phyloP scores from a whole-genome alignment of 1,140 invertebrate genomes.

The Trachymyrmex cornetzi region DNA sequence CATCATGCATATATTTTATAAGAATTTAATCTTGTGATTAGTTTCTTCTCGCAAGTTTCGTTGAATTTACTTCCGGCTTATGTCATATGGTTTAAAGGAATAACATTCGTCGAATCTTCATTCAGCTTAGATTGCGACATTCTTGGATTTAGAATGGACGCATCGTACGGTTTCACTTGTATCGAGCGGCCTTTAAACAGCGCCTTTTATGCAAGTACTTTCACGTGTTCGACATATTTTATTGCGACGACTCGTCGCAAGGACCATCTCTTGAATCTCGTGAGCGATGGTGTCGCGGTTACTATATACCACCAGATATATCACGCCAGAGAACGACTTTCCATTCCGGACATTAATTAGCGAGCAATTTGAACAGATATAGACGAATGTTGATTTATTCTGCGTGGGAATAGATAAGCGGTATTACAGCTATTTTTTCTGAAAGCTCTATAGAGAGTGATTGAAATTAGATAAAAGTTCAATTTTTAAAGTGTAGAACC shows the following conservation, averaged over 20 bases:
- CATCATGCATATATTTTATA: background rate
- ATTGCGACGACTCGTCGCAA: slow-evolving; percentile 24
- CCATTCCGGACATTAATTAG: slow-evolving; percentile 71
- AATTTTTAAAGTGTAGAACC: background rate
- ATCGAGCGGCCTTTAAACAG: background rate
- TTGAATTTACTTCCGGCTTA: background rate
- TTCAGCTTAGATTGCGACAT: background rate
- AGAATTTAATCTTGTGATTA: background rate
- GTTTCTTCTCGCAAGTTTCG: background rate
- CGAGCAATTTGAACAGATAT: slow-evolving; percentile 14
- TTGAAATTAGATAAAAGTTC: slow-evolving; percentile 4
- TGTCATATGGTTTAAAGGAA: background rate
- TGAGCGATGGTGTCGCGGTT: background rate
- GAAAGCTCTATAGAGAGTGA: background rate
- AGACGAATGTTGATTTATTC: slow-evolving; percentile 36
- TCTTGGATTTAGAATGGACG: slow-evolving; percentile 26
- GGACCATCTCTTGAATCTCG: slow-evolving; percentile 49
- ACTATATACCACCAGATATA: slow-evolving; percentile 17
- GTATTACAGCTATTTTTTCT: background rate
- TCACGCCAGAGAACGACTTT: slow-evolving; percentile 71
- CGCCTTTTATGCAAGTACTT: slow-evolving; percentile 52
- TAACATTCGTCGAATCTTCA: background rate
- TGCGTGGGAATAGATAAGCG: slow-evolving; percentile 27
- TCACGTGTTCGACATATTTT: slow-evolving; percentile 65
- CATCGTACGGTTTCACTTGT: slow-evolving; percentile 32